phyloP scores from a whole-genome alignment of 2,797 vertebrate genomes.

The Periparus ater region DNA sequence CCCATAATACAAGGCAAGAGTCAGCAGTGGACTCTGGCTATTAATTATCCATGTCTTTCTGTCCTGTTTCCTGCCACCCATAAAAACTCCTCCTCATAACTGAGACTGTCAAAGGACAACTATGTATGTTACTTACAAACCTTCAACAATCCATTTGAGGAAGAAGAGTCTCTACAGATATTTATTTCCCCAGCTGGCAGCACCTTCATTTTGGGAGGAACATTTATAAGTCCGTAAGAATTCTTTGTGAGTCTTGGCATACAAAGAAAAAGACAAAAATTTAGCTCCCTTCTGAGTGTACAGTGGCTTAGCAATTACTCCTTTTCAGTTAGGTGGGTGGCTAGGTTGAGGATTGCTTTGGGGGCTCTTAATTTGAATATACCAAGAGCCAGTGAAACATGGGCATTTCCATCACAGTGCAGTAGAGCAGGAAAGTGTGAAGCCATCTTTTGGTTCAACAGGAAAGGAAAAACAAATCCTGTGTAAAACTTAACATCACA shows the following conservation, averaged over 20 bases:
- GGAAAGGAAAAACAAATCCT: not conserved
- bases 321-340: not conserved
- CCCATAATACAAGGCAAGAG: not conserved
- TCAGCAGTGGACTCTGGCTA: not conserved
- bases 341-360: not conserved
- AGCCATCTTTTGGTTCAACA: not conserved
- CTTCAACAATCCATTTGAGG: not conserved
- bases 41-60: not conserved
- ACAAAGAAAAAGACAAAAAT: not conserved
- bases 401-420: not conserved
- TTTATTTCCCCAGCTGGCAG: not conserved
- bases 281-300: not conserved
- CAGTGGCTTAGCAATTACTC: not conserved
- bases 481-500: not conserved
- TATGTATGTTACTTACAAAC: not conserved
- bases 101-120: not conserved
- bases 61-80: not conserved
- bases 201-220: rapidly evolving
- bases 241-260: not conserved
- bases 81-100: not conserved
- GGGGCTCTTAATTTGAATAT: not conserved
- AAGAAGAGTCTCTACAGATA: not conserved
- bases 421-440: not conserved
- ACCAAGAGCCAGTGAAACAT: not conserved
- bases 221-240: rapidly evolving